phyloP scores from a whole-genome alignment of 64 coral and sea anemone species.

The Actinia equina region DNA sequence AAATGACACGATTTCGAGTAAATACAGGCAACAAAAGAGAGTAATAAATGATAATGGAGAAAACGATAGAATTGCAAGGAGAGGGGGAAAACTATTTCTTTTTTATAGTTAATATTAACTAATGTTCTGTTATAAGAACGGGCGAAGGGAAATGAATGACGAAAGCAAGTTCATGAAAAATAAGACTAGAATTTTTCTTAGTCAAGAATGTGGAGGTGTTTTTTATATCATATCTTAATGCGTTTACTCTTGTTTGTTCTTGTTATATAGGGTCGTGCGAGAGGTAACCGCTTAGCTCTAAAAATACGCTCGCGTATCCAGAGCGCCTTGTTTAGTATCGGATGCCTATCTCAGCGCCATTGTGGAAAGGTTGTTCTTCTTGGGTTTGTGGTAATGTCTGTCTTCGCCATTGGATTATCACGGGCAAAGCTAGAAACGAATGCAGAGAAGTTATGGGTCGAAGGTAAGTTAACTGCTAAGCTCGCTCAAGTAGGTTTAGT shows the following conservation, averaged over 20 bases:
- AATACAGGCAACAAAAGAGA: too few relatives aligned
- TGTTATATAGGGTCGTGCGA: constrained; percentile 74
- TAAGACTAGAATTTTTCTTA: too few relatives aligned
- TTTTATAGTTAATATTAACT: too few relatives aligned
- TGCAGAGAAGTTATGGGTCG: constrained; percentile 88
- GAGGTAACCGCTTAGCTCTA: constrained; percentile 65
- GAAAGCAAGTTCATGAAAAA: too few relatives aligned
- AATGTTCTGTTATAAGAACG: background rate
- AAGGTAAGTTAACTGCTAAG: constrained; percentile 47
- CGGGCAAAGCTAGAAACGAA: constrained; percentile 86
- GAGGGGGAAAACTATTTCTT: background rate
- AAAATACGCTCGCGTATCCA: constrained; percentile 62
- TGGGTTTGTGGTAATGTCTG: constrained; percentile 44
- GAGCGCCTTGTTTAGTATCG: constrained; percentile 45
- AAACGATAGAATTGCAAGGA: background rate
- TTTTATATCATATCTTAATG: background rate
- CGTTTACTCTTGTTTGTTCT: background rate
- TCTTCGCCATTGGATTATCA: constrained; percentile 52
- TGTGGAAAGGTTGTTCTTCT: constrained; percentile 57
- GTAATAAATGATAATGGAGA: background rate
- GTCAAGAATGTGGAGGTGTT: background rate
- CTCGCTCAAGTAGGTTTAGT: background rate
- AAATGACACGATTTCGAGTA: background rate
- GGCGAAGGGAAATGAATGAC: background rate
- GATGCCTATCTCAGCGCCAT: constrained; percentile 49